Evolutionary conservation across 2,888 invertebrate species (phyloP).

Genomic region (Notodonta ziczac): DNA sequence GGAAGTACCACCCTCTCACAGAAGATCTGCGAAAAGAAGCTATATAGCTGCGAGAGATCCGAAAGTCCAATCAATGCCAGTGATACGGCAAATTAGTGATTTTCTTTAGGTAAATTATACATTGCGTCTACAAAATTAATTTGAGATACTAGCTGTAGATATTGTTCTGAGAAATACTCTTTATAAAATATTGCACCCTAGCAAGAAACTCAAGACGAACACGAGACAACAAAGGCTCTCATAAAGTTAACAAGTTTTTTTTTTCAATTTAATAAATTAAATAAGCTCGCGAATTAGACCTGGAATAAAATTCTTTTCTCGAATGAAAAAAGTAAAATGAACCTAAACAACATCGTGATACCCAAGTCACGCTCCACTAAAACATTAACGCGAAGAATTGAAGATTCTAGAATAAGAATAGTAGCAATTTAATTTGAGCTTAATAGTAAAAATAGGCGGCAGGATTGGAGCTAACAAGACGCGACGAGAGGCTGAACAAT

Average conservation of each 20-base stretch:
- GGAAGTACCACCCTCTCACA: no score
- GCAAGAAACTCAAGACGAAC: background rate
- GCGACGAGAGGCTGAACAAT: slow-evolving; percentile 48
- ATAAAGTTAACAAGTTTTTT: background rate
- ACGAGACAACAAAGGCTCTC: background rate
- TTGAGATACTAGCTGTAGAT: no score
- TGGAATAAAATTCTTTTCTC: background rate
- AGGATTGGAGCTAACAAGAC: slow-evolving; percentile 46
- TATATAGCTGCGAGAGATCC: no score
- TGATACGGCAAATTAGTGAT: no score
- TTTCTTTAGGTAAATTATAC: no score
- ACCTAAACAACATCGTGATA: slow-evolving; percentile 3
- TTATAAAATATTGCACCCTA: no score
- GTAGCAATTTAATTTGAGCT: slow-evolving; percentile 34
- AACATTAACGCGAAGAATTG: slow-evolving; percentile 4
- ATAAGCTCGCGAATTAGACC: background rate
- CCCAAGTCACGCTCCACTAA: background rate
- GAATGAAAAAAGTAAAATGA: background rate
- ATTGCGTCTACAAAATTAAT: no score
- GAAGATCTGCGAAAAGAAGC: no score
- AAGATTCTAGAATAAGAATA: slow-evolving; percentile 25
- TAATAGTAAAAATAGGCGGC: slow-evolving; percentile 49
- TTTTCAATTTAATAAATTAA: background rate
- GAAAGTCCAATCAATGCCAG: no score
- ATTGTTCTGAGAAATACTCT: no score